Percentiles rank a stretch among this genome's conserved stretches.
Evolutionary conservation across 2,888 invertebrate genomes (phyloP).

Genomic region (Drosophila bunnanda): DNA sequence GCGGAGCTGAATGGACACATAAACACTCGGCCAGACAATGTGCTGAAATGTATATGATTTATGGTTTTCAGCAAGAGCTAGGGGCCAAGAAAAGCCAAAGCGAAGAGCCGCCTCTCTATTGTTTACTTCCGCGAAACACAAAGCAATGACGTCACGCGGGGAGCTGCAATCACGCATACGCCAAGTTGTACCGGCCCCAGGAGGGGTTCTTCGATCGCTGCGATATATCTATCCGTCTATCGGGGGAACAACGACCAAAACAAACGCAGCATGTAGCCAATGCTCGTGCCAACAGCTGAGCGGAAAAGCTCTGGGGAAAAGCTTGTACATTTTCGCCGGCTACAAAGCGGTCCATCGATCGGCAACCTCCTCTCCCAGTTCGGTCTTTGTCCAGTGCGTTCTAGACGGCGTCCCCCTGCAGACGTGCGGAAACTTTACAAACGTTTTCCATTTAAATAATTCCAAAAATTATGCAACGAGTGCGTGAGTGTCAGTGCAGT

Average conservation of each 20-base stretch:
- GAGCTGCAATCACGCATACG: constrained; percentile 56
- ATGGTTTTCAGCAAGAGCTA: constrained; percentile 51
- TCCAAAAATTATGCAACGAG: constrained; percentile 36
- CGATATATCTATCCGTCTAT: background rate
- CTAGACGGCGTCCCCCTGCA: constrained; percentile 63
- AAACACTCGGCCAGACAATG: constrained; percentile 45
- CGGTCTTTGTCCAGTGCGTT: constrained; percentile 70
- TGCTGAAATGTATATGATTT: constrained; percentile 70
- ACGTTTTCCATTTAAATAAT: background rate
- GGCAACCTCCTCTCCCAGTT: constrained; percentile 29
- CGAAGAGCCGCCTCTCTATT: constrained; percentile 47
- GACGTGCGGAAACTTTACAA: constrained; percentile 52
- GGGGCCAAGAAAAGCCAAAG: constrained; percentile 13
- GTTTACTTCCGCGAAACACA: constrained; percentile 78
- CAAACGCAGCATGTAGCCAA: constrained; percentile 67
- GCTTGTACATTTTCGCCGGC: constrained; percentile 55
- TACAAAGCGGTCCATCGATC: constrained; percentile 23
- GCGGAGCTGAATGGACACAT: constrained; percentile 20
- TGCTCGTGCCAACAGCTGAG: constrained; percentile 66
- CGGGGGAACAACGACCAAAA: constrained; percentile 52
- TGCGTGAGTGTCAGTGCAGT: constrained; percentile 43
- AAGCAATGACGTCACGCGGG: constrained; percentile 72
- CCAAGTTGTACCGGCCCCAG: constrained; percentile 51
- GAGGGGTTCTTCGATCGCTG: constrained; percentile 3
- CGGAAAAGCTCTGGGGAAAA: constrained; percentile 55